A percentile compares a stretch with the other conserved stretches of the same genome.
phyloP scores from a whole-genome alignment of 2,888 invertebrate genomes.

The Prosapia bicincta region DNA sequence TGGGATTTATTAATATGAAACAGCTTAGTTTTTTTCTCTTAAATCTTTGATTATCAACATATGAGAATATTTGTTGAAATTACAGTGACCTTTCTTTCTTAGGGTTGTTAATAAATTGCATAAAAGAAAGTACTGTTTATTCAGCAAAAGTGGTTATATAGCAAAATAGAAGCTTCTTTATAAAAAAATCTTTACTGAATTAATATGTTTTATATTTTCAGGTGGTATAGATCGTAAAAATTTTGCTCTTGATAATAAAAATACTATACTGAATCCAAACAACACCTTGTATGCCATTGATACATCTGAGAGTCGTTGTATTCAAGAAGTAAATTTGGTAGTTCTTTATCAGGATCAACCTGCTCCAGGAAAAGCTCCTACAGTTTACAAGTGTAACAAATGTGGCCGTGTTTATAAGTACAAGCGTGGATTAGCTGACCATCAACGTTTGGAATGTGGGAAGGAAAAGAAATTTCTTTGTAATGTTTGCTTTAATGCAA shows the following conservation, averaged over 20 bases:
- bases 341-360: neutral
- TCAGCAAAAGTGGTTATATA: too few species aligned
- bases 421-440: constrained; percentile 29
- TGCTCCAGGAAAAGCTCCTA: neutral
- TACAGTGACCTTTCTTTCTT: too few species aligned
- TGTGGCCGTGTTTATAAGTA: constrained; percentile 31
- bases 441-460: constrained; percentile 34
- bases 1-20: too few species aligned
- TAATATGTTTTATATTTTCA: too few species aligned
- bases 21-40: too few species aligned
- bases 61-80: too few species aligned
- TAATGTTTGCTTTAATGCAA: constrained; percentile 28
- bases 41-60: too few species aligned
- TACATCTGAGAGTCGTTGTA: neutral
- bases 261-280: too few species aligned
- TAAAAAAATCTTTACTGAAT: too few species aligned
- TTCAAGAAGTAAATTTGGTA: neutral
- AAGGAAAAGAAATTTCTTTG: constrained; percentile 33
- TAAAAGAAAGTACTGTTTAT: too few species aligned
- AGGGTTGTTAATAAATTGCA: too few species aligned
- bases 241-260: neutral
- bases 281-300: neutral
- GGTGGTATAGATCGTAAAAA: neutral
- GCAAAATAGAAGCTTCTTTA: too few species aligned
- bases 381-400: neutral